Conservation (phyloP, 2,113 vertebrate genomes). For the Rhinogobius similis region DNA sequence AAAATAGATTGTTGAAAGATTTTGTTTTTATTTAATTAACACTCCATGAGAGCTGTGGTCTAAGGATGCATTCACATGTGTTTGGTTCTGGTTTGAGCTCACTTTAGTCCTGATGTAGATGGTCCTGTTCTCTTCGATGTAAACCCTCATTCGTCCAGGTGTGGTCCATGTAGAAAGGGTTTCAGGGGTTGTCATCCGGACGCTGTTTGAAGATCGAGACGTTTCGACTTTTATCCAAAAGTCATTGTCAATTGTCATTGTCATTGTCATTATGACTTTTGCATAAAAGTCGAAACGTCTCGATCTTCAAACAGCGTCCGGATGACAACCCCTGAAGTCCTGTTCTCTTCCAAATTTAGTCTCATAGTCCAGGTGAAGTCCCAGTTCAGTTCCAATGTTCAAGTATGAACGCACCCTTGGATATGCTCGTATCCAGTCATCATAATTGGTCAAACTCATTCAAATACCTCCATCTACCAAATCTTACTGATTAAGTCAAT, state of each 20-base stretch:
- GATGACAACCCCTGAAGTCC: no score
- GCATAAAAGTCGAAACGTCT: no score
- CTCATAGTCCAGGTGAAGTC: background rate
- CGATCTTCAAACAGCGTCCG: no score
- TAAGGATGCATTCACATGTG: background rate
- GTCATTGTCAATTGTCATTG: no score
- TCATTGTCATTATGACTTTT: no score
- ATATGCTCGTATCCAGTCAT: background rate
- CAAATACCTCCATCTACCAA: background rate
- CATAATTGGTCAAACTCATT: background rate
- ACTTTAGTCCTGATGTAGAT: background rate
- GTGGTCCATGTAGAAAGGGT: no score
- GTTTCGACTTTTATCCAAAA: no score
- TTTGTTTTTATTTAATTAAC: no score
- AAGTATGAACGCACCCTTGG: background rate
- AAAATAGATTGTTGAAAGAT: background rate
- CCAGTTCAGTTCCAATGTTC: background rate
- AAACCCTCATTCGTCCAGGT: no score
- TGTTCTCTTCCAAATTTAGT: no score
- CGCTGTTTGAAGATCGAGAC: no score
- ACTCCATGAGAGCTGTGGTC: background rate
- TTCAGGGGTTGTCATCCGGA: no score
- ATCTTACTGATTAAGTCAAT: background rate
- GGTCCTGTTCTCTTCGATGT: background rate
- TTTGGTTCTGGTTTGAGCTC: background rate